Evolutionary conservation across 2,888 invertebrate species (phyloP), one percentile per base, ranked within the genome.

Genomic region (Actias luna): DNA sequence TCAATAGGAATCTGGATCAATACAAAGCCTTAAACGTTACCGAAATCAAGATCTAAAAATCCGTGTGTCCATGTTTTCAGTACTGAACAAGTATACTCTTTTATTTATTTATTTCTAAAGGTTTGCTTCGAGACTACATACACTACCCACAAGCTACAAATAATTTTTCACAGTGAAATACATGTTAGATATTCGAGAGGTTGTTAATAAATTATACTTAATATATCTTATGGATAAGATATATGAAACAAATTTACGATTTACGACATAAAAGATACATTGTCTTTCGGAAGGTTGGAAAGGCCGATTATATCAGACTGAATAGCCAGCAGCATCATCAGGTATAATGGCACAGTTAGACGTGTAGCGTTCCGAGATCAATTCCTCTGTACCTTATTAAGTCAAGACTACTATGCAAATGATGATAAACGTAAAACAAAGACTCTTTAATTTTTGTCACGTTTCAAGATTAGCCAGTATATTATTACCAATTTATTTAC

Each of bases 1-100:
- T 78, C 78, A 79, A 82, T 82, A 76, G 74, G 65, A 71, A 75
- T 74, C 70, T 72, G 67, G 68, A 73, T 70, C 74, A 68, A 69
- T 63, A 63, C 63, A 63, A 42, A 67, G 70, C 70, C 73, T 74
- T 71, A 68, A 69, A 74, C 68, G 74, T 63, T 68, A 68, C 66
- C 64, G 71, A 73, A 73, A 68, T 75, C 67, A 69, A 74, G 69
- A 72, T 68, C 63, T 60, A 63, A 61, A 18, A 39, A 42, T 63
- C 12, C 59, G 62, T 66, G 62, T 65, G 58, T 59, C 65, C 63
- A 62, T 33, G 22, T 39, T 39, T 64, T 59, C 29, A n/a, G 16
- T 36, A 55, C 36, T 50, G 39, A 29, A 22, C 55, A 58, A 58
- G 29, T 58, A 25, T 27, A 33, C 25, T 42, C 3, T 16, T 35